A percentile compares a stretch with the other conserved stretches of the same genome.
Evolutionary conservation across 2,797 vertebrate species (phyloP).

Genomic region (Coilia nasus): DNA sequence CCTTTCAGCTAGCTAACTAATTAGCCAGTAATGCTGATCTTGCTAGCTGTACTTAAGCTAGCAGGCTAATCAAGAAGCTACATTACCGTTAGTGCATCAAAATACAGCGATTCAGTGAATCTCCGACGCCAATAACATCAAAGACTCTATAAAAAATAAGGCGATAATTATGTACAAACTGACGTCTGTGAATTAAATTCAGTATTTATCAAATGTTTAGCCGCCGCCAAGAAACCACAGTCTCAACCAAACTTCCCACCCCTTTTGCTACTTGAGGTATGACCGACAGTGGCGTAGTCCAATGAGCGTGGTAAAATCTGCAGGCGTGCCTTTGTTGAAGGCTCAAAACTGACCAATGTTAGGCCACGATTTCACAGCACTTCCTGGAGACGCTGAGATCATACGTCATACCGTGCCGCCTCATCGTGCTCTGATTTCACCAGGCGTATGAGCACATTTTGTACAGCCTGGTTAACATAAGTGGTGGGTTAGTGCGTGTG

Average conservation of each 20-base stretch:
- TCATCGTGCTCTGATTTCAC: background rate
- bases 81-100: conserved; percentile 48
- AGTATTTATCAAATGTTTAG: conserved; percentile 43
- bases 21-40: conserved; percentile 43
- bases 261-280: conserved; percentile 33
- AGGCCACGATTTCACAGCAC: conserved; percentile 4
- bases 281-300: conserved; percentile 44
- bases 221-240: conserved; percentile 40
- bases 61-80: conserved; percentile 53
- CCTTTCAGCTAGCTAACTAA: conserved; percentile 46
- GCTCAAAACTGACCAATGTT: conserved; percentile 40
- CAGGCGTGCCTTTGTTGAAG: conserved; percentile 39
- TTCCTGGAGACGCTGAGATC: conserved; percentile 46
- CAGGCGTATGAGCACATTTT: background rate
- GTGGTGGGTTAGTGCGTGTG: no score
- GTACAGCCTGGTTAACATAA: background rate
- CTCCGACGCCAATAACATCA: conserved; percentile 4
- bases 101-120: conserved; percentile 11
- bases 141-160: background rate
- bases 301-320: conserved; percentile 36
- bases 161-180: background rate
- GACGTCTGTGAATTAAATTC: background rate
- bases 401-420: conserved; percentile 34
- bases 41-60: conserved; percentile 55
- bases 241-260: conserved; percentile 54